Evolutionary conservation across 53 echinoderm and acorn worm species (phyloP).

Genomic region (Hippasteria phrygiana): DNA sequence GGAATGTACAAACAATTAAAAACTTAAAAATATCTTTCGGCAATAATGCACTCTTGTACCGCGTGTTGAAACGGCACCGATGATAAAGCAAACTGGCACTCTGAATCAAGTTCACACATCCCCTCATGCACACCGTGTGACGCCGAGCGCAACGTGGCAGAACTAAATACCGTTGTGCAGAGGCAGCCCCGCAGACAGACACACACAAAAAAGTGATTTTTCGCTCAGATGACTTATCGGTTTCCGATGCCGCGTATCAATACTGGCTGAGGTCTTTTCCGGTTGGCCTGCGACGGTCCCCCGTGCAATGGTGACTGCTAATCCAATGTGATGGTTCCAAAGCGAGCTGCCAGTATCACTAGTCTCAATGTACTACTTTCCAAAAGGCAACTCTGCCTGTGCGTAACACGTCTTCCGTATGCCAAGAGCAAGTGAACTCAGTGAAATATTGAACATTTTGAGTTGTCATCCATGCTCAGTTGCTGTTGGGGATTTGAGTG

Average conservation of each 20-base stretch:
- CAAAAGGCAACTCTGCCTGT: neutral
- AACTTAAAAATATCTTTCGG: too few species aligned
- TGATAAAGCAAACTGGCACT: too few species aligned
- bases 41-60: too few species aligned
- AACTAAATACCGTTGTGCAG: slow-evolving; percentile 36
- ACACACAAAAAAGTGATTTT: slow-evolving; percentile 19
- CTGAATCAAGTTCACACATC: too few species aligned
- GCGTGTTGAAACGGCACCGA: too few species aligned
- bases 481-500: neutral
- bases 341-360: neutral
- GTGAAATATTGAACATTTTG: too few species aligned
- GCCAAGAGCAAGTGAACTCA: too few species aligned
- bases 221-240: slow-evolving; percentile 11
- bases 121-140: neutral
- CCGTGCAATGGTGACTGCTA: neutral
- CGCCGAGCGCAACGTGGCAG: neutral
- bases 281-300: neutral
- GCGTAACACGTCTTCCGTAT: too few species aligned
- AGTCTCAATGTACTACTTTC: neutral
- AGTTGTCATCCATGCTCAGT: neutral
- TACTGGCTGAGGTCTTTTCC: neutral
- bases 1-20: too few species aligned
- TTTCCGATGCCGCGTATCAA: too few species aligned
- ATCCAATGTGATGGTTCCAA: neutral
- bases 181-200: slow-evolving; percentile 4